Conservation (phyloP, 2,113 vertebrate species). For the Sylvilagus bachmani region DNA sequence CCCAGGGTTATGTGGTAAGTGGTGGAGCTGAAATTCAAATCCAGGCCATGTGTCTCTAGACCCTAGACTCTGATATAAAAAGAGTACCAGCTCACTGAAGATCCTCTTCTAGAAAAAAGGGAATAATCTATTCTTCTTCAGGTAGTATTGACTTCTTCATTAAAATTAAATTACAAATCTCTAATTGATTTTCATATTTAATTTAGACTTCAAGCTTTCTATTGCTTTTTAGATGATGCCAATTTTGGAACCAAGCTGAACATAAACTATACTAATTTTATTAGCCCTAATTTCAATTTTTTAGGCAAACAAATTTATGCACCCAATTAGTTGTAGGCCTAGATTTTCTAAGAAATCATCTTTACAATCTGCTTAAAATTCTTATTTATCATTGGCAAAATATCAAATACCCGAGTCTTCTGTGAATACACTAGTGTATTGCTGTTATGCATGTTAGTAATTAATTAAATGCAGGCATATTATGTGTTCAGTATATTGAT, state of each 20-base stretch:
- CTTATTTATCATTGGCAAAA: neutral
- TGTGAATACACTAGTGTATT: neutral
- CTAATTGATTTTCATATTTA: slow-evolving; percentile 31
- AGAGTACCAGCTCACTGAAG: neutral
- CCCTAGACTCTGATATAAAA: neutral
- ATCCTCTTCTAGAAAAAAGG: neutral
- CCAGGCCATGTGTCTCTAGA: neutral
- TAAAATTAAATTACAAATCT: slow-evolving; percentile 50
- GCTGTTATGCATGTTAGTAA: neutral
- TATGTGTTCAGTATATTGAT: neutral
- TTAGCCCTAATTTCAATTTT: slow-evolving; percentile 55
- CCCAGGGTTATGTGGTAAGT: neutral
- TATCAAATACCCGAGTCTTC: slow-evolving; percentile 5
- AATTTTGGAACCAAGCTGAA: neutral
- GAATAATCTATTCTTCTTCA: neutral
- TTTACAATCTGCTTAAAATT: neutral
- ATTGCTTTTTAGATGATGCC: slow-evolving; percentile 22
- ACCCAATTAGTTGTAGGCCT: neutral
- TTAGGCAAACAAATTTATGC: neutral
- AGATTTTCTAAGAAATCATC: slow-evolving; percentile 16
- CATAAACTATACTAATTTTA: slow-evolving; percentile 32
- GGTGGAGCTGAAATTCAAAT: neutral
- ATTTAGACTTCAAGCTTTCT: slow-evolving; percentile 30
- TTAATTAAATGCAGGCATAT: neutral
- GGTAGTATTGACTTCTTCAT: neutral